Percentiles rank a stretch among this genome's conserved stretches.
Evolutionary conservation across 2,888 invertebrate genomes (phyloP).

Genomic region (Ferdinandea cuprea): DNA sequence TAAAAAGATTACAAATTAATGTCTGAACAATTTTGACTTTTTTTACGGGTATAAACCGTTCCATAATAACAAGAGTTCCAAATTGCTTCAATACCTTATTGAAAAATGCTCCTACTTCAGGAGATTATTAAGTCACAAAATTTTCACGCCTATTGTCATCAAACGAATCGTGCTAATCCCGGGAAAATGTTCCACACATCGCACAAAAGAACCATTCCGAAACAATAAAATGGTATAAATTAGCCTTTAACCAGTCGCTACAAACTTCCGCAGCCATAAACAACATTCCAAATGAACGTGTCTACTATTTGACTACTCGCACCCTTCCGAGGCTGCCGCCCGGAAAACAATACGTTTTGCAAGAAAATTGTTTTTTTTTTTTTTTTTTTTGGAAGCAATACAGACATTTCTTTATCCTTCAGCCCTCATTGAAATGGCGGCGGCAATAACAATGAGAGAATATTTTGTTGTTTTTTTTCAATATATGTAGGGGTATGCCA

Average conservation of each 20-base stretch:
- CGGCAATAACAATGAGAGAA: conserved; percentile 17
- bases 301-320: conserved; percentile 15
- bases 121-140: too few relatives aligned
- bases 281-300: conserved; percentile 11
- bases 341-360: background rate
- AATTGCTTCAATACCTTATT: too few relatives aligned
- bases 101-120: too few relatives aligned
- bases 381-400: background rate
- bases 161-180: too few relatives aligned
- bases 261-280: conserved; percentile 18
- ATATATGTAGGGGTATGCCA: background rate
- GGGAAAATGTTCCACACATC: background rate
- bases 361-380: background rate
- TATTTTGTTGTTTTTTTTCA: background rate
- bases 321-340: background rate
- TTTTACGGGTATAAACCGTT: too few relatives aligned
- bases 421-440: conserved; percentile 23
- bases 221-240: background rate
- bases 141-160: too few relatives aligned
- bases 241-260: background rate
- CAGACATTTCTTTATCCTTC: conserved; percentile 26
- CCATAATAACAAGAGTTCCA: too few relatives aligned
- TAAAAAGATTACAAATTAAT: too few relatives aligned
- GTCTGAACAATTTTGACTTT: too few relatives aligned
- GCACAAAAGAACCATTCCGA: background rate